Percentiles rank a stretch among this genome's conserved stretches.
These are phyloP conservation scores for Schizothorax lantsangensis DNA, from an alignment of 2,797 vertebrate genomes.

Conservation along the genomic window DNA sequence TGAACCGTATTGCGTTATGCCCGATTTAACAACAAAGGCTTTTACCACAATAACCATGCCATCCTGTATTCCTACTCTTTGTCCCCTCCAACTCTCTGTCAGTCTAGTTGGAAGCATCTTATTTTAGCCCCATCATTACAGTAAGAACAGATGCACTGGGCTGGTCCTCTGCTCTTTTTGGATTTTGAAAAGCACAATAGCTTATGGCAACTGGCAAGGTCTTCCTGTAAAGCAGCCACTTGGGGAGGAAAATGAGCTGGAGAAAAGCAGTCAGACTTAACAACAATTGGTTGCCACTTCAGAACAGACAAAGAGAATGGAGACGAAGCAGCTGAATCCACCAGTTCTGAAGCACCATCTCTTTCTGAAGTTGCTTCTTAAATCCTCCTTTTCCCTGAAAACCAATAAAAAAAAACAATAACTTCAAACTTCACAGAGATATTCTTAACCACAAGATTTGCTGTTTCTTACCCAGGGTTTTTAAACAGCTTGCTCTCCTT, in stretches of 20 bases:
- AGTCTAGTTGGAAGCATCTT: conserved; percentile 41
- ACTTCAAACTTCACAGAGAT: conserved; percentile 1
- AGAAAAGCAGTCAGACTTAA: neutral
- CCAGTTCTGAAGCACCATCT: neutral
- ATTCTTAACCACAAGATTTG: conserved; percentile 17
- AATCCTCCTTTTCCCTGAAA: neutral
- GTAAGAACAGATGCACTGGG: conserved; percentile 37
- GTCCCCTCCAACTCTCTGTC: conserved; percentile 38
- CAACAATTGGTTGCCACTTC: neutral
- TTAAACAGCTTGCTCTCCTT: neutral
- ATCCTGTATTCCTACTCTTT: conserved; percentile 17
- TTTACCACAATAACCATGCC: conserved; percentile 37
- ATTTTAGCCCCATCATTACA: conserved; percentile 43
- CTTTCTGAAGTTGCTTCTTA: conserved; percentile 4
- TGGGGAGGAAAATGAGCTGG: conserved; percentile 14
- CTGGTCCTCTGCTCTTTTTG: conserved; percentile 31
- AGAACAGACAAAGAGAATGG: neutral
- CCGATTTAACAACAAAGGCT: conserved; percentile 54
- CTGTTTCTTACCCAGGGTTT: neutral
- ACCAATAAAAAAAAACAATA: neutral
- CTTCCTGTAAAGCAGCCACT: conserved; percentile 44
- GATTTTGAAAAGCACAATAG: conserved; percentile 36
- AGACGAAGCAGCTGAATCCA: neutral
- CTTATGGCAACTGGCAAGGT: conserved; percentile 32
- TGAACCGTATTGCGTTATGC: conserved; percentile 64